phyloP scores from a whole-genome alignment of 2,113 vertebrate genomes.

The Cinclus mexicanus region DNA sequence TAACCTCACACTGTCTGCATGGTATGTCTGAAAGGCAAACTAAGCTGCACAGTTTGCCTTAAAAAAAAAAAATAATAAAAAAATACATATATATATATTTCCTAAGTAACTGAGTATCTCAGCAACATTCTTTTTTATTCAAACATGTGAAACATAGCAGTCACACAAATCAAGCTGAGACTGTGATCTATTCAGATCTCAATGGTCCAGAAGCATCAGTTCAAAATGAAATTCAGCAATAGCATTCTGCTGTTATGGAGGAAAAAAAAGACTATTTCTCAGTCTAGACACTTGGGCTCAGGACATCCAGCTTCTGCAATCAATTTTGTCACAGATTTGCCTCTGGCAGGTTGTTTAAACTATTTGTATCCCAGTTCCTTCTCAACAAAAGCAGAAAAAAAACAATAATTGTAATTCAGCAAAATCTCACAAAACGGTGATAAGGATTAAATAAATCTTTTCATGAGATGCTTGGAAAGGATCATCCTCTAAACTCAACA shows the following conservation, averaged over 20 bases:
- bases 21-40: background rate
- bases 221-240: background rate
- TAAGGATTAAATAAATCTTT: conserved; percentile 1
- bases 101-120: background rate
- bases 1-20: background rate
- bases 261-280: background rate
- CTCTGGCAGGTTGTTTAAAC: background rate
- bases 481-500: background rate
- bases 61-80: background rate
- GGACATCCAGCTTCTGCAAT: background rate
- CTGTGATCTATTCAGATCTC: background rate
- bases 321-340: background rate
- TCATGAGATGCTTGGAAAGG: background rate
- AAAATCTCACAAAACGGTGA: background rate
- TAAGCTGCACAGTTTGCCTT: background rate
- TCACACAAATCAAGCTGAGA: background rate
- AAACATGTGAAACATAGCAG: background rate
- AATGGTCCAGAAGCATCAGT: background rate
- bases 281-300: background rate
- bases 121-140: background rate
- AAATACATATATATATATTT: background rate
- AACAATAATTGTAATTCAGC: background rate
- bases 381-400: background rate
- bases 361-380: background rate
- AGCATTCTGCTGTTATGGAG: background rate